Conservation (phyloP, 30 jellyfish, hydroid and myxozoan species). For the Clytia hemisphaerica region DNA sequence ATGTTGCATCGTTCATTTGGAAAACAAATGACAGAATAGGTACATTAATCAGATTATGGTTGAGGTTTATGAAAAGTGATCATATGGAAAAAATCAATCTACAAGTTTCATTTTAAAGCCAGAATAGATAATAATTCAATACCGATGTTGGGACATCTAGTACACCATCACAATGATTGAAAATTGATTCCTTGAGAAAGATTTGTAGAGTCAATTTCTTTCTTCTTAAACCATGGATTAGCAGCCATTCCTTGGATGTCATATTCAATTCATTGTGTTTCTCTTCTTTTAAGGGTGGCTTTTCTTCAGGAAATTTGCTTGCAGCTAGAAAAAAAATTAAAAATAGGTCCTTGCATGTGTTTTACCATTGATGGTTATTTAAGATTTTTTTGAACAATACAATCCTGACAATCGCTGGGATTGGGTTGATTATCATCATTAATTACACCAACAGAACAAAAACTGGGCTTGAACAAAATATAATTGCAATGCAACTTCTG, state of each 20-base stretch:
- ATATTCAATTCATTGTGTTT: conserved; percentile 50
- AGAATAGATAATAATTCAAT: no score
- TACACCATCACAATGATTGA: conserved; percentile 84
- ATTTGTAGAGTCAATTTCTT: conserved; percentile 47
- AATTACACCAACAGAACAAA: no score
- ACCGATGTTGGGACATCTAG: conserved; percentile 44
- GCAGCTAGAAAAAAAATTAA: no score
- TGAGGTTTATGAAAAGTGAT: no score
- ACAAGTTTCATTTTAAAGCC: no score
- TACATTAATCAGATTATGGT: background rate
- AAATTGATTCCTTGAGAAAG: conserved; percentile 53
- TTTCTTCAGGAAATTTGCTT: conserved; percentile 1
- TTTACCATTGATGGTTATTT: background rate
- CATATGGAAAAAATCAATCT: no score
- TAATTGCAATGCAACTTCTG: no score
- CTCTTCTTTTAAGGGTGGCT: background rate
- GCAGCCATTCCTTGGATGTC: conserved; percentile 90
- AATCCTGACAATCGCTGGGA: background rate
- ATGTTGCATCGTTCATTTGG: conserved; percentile 40
- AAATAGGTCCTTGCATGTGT: no score
- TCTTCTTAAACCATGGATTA: conserved; percentile 63
- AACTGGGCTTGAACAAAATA: no score
- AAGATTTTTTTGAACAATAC: background rate
- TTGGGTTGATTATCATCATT: no score
- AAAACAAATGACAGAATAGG: conserved; percentile 24